Evolutionary conservation across 1,140 invertebrate species (phyloP).

Genomic region (Acromyrmex charruanus): DNA sequence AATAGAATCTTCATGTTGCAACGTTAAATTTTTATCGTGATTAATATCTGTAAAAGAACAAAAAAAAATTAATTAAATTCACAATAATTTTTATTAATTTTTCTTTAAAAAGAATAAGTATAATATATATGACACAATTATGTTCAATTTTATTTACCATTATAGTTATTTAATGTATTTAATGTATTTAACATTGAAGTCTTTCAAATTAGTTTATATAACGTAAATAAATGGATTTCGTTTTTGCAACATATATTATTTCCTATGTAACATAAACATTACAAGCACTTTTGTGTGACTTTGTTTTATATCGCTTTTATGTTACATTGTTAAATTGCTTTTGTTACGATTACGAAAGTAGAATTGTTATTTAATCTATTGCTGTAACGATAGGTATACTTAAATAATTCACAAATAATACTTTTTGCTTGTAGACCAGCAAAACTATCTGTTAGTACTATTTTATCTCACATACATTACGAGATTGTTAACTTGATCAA

Average conservation of each 20-base stretch:
- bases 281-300: not conserved
- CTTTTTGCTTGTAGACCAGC: not conserved
- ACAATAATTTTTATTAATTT: constrained; percentile 13
- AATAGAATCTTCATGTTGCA: constrained; percentile 60
- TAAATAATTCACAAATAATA: not conserved
- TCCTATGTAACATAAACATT: not conserved
- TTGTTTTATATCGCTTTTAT: not conserved
- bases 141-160: not conserved
- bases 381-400: not conserved
- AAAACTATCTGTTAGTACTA: not conserved
- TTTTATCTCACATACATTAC: constrained; percentile 3
- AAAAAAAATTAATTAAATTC: not conserved
- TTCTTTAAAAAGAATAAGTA: not conserved
- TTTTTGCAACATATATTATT: not conserved
- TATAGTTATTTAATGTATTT: not conserved
- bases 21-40: not conserved
- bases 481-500: constrained; percentile 4
- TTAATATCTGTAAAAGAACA: constrained; percentile 29
- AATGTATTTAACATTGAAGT: not conserved
- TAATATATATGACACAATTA: not conserved
- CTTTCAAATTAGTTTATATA: too few species aligned
- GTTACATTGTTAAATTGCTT: not conserved
- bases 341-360: not conserved
- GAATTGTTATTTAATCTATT: constrained; percentile 10
- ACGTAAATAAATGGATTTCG: too few species aligned